These are phyloP conservation scores for Epinephelus coioides DNA, from an alignment of 2,797 vertebrate genomes.

Conservation along the genomic window DNA sequence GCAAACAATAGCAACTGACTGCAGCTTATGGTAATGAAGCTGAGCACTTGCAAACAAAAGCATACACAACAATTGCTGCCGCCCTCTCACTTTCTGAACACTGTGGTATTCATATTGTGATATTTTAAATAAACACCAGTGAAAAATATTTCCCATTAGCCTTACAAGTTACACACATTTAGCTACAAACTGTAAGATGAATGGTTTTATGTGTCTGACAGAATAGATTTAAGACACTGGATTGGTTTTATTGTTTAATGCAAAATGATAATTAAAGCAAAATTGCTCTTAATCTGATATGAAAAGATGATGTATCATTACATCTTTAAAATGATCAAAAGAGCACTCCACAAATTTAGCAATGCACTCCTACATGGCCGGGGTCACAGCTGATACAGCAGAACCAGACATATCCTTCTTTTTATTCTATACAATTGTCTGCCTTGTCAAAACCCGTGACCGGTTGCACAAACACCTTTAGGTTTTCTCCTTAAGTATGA, in stretches of 20 bases:
- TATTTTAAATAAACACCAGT: not conserved
- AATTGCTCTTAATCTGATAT: not conserved
- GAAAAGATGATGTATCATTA: not conserved
- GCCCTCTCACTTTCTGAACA: constrained; percentile 18
- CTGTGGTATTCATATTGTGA: not conserved
- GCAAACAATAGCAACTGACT: constrained; percentile 37
- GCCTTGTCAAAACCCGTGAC: too few species aligned
- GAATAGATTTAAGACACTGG: not conserved
- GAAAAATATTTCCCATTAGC: not conserved
- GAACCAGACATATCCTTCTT: not conserved
- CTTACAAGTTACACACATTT: not conserved
- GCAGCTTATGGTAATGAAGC: constrained; percentile 43
- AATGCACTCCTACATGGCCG: not conserved
- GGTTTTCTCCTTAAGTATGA: too few species aligned
- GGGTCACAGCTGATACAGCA: too few species aligned
- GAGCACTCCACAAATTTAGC: not conserved
- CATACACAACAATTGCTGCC: not conserved
- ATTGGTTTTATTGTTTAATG: not conserved
- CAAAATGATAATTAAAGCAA: not conserved
- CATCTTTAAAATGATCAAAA: not conserved
- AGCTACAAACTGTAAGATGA: not conserved
- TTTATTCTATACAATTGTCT: not conserved
- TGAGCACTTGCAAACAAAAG: constrained; percentile 23
- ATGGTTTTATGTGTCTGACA: not conserved
- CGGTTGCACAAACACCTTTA: too few species aligned